Conservation (phyloP, 2,113 vertebrate genomes). For the Mustelus asterias region DNA sequence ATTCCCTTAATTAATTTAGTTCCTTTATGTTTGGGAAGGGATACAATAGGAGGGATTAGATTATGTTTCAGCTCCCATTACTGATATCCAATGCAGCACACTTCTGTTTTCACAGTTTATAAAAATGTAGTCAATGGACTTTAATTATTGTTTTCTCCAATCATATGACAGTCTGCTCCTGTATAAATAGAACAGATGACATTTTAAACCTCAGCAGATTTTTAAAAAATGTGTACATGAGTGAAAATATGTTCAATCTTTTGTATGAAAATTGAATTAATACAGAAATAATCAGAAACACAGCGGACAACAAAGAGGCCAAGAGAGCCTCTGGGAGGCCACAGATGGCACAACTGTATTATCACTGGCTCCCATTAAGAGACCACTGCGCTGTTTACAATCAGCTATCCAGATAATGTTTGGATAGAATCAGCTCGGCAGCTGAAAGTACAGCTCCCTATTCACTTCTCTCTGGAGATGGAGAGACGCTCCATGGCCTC, state of each 20-base stretch:
- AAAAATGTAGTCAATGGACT: background rate
- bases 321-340: background rate
- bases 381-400: background rate
- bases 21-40: background rate
- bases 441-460: conserved; percentile 9
- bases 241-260: conserved; percentile 27
- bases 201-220: background rate
- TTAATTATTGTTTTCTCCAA: conserved; percentile 14
- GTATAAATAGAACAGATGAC: conserved; percentile 15
- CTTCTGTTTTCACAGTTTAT: background rate
- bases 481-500: background rate
- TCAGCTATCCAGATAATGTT: background rate
- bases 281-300: conserved; percentile 23
- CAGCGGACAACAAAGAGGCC: conserved; percentile 16
- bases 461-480: background rate
- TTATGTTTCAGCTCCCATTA: background rate
- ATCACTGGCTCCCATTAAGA: conserved; percentile 20
- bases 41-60: background rate
- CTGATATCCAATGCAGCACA: background rate
- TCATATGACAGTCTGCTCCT: background rate
- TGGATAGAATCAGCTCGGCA: background rate
- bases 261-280: conserved; percentile 32
- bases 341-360: conserved; percentile 29
- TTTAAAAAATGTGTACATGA: background rate
- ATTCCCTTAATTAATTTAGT: background rate